These are phyloP conservation scores for Oryzias curvinotus DNA, from an alignment of 2,113 vertebrate species.

Conservation along the genomic window DNA sequence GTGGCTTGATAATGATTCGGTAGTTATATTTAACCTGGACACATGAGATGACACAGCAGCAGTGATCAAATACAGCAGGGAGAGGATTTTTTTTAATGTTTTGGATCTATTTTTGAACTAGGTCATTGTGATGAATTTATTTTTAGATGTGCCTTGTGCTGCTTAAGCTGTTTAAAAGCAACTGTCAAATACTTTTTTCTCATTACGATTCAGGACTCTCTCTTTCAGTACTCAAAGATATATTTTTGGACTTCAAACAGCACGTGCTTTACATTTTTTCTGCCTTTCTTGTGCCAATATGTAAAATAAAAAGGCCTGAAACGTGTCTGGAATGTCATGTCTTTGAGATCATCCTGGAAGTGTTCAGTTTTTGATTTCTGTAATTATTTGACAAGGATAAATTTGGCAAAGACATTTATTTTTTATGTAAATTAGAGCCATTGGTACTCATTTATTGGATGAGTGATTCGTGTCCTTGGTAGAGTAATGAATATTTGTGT, in stretches of 20 bases:
- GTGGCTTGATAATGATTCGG: background rate
- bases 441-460: too few species aligned
- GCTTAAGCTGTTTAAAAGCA: conserved; percentile 33
- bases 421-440: too few species aligned
- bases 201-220: conserved; percentile 1
- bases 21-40: conserved; percentile 24
- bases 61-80: background rate
- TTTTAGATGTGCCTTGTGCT: conserved; percentile 42
- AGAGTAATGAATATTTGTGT: background rate
- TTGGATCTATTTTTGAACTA: conserved; percentile 34
- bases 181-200: conserved; percentile 28
- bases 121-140: conserved; percentile 43
- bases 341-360: background rate
- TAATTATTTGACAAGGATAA: too few species aligned
- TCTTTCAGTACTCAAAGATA: background rate
- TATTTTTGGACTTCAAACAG: conserved; percentile 2
- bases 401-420: too few species aligned
- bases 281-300: background rate
- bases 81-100: conserved; percentile 38
- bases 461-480: too few species aligned
- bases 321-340: background rate
- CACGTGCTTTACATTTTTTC: background rate
- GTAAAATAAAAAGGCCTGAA: conserved; percentile 1
- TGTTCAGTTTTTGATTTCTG: too few species aligned
- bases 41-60: background rate